A percentile compares a stretch with the other conserved stretches of the same genome.
These are phyloP conservation scores for Smutsia temminckii DNA, from an alignment of 2,797 vertebrate genomes.

Conservation along the genomic window DNA sequence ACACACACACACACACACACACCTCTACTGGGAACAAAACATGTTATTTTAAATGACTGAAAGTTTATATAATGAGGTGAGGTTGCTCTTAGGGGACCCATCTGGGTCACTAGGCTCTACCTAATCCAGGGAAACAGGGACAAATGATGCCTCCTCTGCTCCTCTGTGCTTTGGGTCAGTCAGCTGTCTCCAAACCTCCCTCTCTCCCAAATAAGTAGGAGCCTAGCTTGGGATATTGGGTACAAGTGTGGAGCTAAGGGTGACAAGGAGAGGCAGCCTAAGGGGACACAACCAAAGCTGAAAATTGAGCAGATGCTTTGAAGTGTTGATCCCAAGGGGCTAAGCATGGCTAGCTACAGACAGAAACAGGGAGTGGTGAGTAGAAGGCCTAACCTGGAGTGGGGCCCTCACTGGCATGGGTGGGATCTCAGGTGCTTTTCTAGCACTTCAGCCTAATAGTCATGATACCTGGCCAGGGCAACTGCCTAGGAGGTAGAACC, in stretches of 20 bases:
- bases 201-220: background rate
- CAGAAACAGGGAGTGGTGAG: background rate
- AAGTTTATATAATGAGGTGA: slow-evolving; percentile 30
- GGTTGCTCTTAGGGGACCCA: background rate
- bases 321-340: background rate
- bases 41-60: slow-evolving; percentile 27
- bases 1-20: too few species aligned
- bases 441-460: background rate
- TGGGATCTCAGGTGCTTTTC: background rate
- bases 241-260: background rate
- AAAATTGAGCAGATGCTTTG: slow-evolving; percentile 1
- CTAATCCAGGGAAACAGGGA: background rate
- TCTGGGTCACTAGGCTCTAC: background rate
- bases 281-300: background rate
- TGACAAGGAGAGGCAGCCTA: background rate
- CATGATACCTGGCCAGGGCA: background rate
- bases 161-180: background rate
- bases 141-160: background rate
- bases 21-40: slow-evolving; percentile 12
- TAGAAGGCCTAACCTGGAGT: background rate
- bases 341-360: background rate
- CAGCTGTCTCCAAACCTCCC: background rate
- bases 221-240: background rate
- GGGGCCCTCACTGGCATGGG: background rate
- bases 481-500: background rate